A percentile compares a stretch with the other conserved stretches of the same genome.
phyloP scores from a whole-genome alignment of 2,797 vertebrate species.

The Galaxias olidus region DNA sequence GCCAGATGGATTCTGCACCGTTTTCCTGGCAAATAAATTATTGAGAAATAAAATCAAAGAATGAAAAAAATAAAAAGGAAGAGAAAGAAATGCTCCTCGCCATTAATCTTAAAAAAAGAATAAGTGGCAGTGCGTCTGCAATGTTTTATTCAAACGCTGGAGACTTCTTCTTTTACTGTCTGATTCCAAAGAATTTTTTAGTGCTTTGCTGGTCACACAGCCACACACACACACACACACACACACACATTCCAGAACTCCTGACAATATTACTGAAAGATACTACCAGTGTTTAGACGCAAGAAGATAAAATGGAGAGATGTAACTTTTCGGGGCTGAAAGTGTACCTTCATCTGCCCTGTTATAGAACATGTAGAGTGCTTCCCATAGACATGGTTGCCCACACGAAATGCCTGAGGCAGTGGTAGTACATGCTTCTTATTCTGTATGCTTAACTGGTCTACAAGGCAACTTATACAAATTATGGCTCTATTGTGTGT shows the following conservation, averaged over 20 bases:
- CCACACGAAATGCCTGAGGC: slow-evolving; percentile 35
- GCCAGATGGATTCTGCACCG: slow-evolving; percentile 33
- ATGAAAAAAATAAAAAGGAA: slow-evolving; percentile 28
- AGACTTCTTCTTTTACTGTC: slow-evolving; percentile 39
- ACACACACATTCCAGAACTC: slow-evolving; percentile 26
- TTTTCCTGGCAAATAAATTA: slow-evolving; percentile 56
- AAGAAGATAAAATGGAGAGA: slow-evolving; percentile 22
- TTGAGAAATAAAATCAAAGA: slow-evolving; percentile 65
- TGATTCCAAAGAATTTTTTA: slow-evolving; percentile 35
- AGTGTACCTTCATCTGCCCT: slow-evolving; percentile 54
- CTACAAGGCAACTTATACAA: background rate
- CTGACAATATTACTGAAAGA: slow-evolving; percentile 50
- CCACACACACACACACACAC: slow-evolving; percentile 6
- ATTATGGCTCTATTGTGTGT: background rate
- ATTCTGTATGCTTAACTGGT: background rate
- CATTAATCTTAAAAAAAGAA: slow-evolving; percentile 55
- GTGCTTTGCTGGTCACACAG: slow-evolving; percentile 21
- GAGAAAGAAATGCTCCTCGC: slow-evolving; percentile 23
- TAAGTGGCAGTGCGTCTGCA: slow-evolving; percentile 35
- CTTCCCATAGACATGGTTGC: slow-evolving; percentile 56
- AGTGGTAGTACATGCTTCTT: slow-evolving; percentile 2
- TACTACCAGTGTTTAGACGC: slow-evolving; percentile 37
- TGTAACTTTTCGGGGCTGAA: slow-evolving; percentile 33
- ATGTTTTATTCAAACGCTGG: slow-evolving; percentile 59
- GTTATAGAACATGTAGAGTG: slow-evolving; percentile 33